Conservation (phyloP, 2,113 vertebrate species). For the Pseudorectes ferrugineus region DNA sequence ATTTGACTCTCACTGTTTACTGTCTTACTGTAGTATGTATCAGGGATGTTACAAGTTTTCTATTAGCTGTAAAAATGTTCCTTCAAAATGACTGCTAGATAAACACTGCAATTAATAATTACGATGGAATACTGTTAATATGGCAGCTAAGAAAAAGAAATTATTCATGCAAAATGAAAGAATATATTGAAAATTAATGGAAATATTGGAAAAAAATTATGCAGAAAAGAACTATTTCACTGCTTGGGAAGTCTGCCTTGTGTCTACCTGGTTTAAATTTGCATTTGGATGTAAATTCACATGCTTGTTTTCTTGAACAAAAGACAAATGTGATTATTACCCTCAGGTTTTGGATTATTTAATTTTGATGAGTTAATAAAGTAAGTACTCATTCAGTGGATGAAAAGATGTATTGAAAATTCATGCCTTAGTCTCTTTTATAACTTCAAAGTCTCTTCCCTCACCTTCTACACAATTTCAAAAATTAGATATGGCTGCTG, state of each 20-base stretch:
- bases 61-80: conserved; percentile 1
- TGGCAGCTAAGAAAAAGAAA: not conserved
- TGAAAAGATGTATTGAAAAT: not conserved
- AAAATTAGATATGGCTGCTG: not conserved
- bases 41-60: not conserved
- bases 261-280: not conserved
- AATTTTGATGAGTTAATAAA: not conserved
- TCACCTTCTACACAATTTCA: not conserved
- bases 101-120: not conserved
- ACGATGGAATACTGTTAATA: not conserved
- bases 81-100: not conserved
- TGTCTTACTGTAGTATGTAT: not conserved
- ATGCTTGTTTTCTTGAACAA: not conserved
- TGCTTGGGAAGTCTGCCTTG: not conserved
- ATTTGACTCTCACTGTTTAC: not conserved
- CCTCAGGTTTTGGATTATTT: not conserved
- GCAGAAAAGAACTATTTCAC: not conserved
- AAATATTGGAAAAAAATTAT: not conserved
- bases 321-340: not conserved
- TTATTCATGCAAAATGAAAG: not conserved
- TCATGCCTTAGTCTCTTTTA: not conserved
- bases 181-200: not conserved
- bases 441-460: not conserved
- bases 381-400: not conserved
- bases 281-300: not conserved